These are phyloP conservation scores for Tolmerus cingulatus DNA, from an alignment of 2,888 invertebrate genomes.

Conservation along the genomic window DNA sequence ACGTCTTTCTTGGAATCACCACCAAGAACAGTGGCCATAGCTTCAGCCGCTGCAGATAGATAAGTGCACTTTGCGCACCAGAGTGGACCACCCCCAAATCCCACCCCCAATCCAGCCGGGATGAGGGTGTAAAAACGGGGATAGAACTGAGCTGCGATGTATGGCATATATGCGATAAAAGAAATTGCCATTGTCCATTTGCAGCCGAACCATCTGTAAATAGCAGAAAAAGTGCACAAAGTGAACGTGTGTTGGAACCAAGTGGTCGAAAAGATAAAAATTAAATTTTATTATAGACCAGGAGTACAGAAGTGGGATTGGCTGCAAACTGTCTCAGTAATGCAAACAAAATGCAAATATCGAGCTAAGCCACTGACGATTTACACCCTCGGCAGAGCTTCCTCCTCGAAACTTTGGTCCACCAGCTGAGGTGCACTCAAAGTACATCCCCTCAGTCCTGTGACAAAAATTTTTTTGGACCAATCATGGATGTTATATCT, in stretches of 20 bases:
- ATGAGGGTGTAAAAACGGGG: slow-evolving; percentile 85
- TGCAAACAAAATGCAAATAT: background rate
- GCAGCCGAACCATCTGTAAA: slow-evolving; percentile 81
- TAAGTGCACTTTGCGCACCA: slow-evolving; percentile 98
- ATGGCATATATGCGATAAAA: slow-evolving; percentile 89
- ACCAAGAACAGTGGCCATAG: slow-evolving; percentile 77
- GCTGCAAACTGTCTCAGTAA: background rate
- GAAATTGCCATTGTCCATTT: slow-evolving; percentile 89
- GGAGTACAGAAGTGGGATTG: background rate
- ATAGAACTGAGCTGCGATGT: slow-evolving; percentile 89
- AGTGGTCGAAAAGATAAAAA: background rate
- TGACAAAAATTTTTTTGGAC: background rate
- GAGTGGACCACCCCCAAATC: slow-evolving; percentile 88
- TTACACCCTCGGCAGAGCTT: background rate
- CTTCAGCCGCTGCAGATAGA: slow-evolving; percentile 82
- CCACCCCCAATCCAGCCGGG: slow-evolving; percentile 83
- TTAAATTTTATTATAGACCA: slow-evolving; percentile 8
- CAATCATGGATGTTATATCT: background rate
- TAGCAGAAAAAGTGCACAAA: slow-evolving; percentile 25
- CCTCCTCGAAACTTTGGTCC: background rate
- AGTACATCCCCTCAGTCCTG: background rate
- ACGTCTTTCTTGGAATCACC: slow-evolving; percentile 72
- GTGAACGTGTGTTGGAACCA: background rate
- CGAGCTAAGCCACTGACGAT: background rate
- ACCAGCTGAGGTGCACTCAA: background rate